Conservation (phyloP, 1,140 invertebrate genomes). For the Armadillidium nasatum region DNA sequence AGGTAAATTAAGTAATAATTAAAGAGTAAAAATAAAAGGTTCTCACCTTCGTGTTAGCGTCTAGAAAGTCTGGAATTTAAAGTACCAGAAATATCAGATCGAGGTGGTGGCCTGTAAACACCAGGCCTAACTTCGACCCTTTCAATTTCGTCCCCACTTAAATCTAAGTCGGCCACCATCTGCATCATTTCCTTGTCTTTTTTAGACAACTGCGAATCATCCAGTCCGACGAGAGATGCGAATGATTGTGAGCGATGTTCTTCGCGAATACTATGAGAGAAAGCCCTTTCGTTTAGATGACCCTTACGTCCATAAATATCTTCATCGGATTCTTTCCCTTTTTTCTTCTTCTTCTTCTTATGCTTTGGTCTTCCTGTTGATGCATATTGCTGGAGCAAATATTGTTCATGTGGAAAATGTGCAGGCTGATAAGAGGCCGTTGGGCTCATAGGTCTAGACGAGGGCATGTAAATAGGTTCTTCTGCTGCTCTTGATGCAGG, state of each 20-base stretch:
- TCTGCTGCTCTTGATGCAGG: slow-evolving; percentile 50
- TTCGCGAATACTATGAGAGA: slow-evolving; percentile 87
- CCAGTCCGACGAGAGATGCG: slow-evolving; percentile 79
- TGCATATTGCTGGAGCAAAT: slow-evolving; percentile 59
- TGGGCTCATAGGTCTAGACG: slow-evolving; percentile 56
- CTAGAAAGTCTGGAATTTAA: no score
- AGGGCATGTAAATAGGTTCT: slow-evolving; percentile 61
- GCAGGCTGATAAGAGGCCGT: slow-evolving; percentile 60
- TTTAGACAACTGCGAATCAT: slow-evolving; percentile 54
- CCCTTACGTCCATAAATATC: slow-evolving; percentile 79
- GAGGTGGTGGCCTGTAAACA: no score
- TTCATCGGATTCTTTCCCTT: slow-evolving; percentile 39
- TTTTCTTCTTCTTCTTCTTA: slow-evolving; percentile 48
- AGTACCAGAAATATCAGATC: no score
- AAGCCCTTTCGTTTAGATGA: slow-evolving; percentile 85
- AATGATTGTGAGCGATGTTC: slow-evolving; percentile 85
- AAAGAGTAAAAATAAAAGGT: no score
- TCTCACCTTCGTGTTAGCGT: no score
- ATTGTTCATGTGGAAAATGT: slow-evolving; percentile 60
- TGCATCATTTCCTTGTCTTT: slow-evolving; percentile 70
- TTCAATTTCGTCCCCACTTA: no score
- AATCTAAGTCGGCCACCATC: slow-evolving; percentile 76
- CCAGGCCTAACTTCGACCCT: no score
- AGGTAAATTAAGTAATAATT: no score
- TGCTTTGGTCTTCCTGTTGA: slow-evolving; percentile 47